These are phyloP conservation scores for Hydrochoerus hydrochaeris DNA, from an alignment of 2,113 vertebrate genomes.

Conservation along the genomic window DNA sequence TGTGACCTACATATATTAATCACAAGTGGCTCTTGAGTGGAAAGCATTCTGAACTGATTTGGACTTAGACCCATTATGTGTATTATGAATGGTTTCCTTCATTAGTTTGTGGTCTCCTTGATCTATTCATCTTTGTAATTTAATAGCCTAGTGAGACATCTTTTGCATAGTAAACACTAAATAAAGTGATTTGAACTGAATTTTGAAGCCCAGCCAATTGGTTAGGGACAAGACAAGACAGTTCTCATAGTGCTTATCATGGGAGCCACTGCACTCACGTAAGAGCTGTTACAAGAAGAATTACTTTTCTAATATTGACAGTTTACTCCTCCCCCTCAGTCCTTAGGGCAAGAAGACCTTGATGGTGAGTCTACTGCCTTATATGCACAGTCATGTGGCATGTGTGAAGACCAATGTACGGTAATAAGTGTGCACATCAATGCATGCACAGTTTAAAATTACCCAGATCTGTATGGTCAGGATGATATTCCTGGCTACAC, in stretches of 20 bases:
- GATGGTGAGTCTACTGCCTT: background rate
- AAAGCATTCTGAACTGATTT: background rate
- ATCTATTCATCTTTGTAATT: conserved; percentile 5
- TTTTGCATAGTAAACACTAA: background rate
- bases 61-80: background rate
- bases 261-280: background rate
- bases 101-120: background rate
- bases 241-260: background rate
- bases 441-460: background rate
- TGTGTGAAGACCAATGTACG: background rate
- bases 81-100: background rate
- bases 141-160: background rate
- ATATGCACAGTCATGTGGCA: background rate
- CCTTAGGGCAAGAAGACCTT: background rate
- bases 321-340: background rate
- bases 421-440: background rate
- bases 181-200: background rate
- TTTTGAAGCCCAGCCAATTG: background rate
- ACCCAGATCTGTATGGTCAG: background rate
- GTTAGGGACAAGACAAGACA: background rate
- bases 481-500: background rate
- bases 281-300: conserved; percentile 25
- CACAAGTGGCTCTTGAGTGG: background rate
- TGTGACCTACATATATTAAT: background rate
- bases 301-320: background rate